A percentile compares a stretch with the other conserved stretches of the same genome.
These are phyloP conservation scores for Melanerpes formicivorus DNA, from an alignment of 2,113 vertebrate species.

Conservation along the genomic window DNA sequence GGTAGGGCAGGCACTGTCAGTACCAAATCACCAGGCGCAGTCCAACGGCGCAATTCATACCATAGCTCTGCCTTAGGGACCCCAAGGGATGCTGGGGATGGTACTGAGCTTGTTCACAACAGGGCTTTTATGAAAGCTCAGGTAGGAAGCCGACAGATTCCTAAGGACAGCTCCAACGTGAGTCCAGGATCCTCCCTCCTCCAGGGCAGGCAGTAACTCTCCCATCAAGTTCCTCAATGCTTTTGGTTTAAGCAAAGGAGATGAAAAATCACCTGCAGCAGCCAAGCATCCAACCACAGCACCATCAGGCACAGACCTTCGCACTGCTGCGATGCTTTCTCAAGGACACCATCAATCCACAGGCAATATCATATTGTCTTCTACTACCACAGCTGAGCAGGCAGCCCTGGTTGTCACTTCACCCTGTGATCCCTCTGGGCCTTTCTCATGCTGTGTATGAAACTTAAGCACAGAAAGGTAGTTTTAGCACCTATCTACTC, in stretches of 20 bases:
- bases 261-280: constrained; percentile 33
- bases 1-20: rapidly evolving
- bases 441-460: neutral
- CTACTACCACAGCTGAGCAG: constrained; percentile 42
- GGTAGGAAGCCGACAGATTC: neutral
- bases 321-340: neutral
- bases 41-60: neutral
- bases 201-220: neutral
- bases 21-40: neutral
- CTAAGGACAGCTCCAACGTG: rapidly evolving
- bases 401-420: neutral
- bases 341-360: constrained; percentile 54
- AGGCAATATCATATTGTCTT: constrained; percentile 18
- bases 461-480: neutral
- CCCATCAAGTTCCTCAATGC: neutral
- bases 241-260: neutral
- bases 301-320: neutral
- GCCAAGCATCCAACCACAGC: neutral
- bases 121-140: neutral
- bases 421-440: neutral
- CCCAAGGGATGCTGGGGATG: neutral
- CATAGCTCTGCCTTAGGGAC: neutral
- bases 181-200: neutral
- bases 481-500: neutral
- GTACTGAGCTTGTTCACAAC: neutral